Evolutionary conservation across 2,113 vertebrate species (phyloP).

Genomic region (Lophius piscatorius): DNA sequence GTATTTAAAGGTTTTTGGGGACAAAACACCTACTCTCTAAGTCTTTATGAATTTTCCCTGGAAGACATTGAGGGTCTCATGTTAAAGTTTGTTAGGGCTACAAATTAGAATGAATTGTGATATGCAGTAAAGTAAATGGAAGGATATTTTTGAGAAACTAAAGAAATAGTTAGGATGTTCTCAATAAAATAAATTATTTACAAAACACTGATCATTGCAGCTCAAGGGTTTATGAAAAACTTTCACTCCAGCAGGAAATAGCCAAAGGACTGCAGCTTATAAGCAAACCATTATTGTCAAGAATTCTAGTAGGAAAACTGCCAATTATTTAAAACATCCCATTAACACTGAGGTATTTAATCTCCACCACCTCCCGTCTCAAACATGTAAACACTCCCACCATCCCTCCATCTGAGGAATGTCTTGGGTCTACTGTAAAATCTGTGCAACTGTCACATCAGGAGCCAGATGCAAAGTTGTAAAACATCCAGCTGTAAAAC

Average conservation of each 20-base stretch:
- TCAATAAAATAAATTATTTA: no score
- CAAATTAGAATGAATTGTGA: no score
- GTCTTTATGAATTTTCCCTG: no score
- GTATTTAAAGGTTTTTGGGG: no score
- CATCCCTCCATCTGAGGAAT: slow-evolving; percentile 50
- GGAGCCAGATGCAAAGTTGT: slow-evolving; percentile 63
- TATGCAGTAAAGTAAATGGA: no score
- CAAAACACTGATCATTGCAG: neutral
- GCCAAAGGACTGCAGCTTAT: neutral
- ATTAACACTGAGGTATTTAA: slow-evolving; percentile 15
- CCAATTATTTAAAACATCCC: neutral
- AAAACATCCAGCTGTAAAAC: slow-evolving; percentile 4
- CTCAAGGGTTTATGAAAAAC: neutral
- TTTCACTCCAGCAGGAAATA: neutral
- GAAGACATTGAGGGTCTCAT: no score
- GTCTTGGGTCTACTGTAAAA: slow-evolving; percentile 21
- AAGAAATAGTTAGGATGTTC: no score
- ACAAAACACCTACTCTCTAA: no score
- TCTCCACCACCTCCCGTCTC: slow-evolving; percentile 3
- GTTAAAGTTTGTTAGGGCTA: no score
- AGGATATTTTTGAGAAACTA: no score
- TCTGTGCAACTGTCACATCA: slow-evolving; percentile 26
- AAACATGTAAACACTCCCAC: slow-evolving; percentile 28
- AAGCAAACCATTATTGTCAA: neutral
- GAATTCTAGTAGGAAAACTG: neutral